Percentiles rank a stretch among this genome's conserved stretches.
Conservation (phyloP, 2,888 invertebrate genomes). For the Axea sp. region DNA sequence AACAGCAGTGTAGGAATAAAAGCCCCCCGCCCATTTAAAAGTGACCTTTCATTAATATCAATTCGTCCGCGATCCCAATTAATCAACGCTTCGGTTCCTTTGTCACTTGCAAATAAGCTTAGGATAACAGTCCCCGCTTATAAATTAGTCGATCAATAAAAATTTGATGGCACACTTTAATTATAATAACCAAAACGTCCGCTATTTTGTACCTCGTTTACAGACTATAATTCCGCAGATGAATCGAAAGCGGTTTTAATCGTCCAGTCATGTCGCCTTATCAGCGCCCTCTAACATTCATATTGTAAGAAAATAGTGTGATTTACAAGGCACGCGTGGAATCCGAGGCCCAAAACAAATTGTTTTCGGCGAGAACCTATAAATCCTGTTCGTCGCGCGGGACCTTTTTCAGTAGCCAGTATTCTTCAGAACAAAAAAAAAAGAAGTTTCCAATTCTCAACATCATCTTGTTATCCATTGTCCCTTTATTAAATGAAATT, state of each 20-base stretch:
- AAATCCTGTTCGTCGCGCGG: conserved; percentile 20
- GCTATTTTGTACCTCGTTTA: conserved; percentile 3
- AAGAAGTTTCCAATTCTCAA: too few species aligned
- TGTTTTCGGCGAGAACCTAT: conserved; percentile 19
- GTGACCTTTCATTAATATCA: conserved; percentile 24
- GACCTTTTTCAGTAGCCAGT: conserved; percentile 36
- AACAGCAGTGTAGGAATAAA: conserved; percentile 21
- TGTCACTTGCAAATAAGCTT: conserved; percentile 1
- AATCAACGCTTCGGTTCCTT: conserved; percentile 39
- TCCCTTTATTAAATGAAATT: too few species aligned
- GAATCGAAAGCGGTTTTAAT: conserved; percentile 19
- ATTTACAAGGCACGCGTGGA: conserved; percentile 41
- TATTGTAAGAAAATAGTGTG: conserved; percentile 22
- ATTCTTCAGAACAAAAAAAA: background rate
- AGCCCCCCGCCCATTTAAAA: conserved; percentile 19
- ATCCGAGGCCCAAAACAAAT: conserved; percentile 33
- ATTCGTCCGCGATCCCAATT: conserved; percentile 6
- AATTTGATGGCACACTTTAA: conserved; percentile 14
- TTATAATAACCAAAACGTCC: conserved; percentile 8
- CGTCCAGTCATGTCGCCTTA: conserved; percentile 24
- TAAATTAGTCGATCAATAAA: conserved; percentile 29
- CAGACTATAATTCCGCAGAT: conserved; percentile 3
- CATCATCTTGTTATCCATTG: too few species aligned
- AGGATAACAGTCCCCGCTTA: conserved; percentile 8
- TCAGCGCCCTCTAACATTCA: conserved; percentile 4